Percentiles rank a stretch among this genome's conserved stretches.
These are phyloP conservation scores for Propithecus perrieri DNA, from an alignment of 2,797 vertebrate genomes.

Conservation along the genomic window DNA sequence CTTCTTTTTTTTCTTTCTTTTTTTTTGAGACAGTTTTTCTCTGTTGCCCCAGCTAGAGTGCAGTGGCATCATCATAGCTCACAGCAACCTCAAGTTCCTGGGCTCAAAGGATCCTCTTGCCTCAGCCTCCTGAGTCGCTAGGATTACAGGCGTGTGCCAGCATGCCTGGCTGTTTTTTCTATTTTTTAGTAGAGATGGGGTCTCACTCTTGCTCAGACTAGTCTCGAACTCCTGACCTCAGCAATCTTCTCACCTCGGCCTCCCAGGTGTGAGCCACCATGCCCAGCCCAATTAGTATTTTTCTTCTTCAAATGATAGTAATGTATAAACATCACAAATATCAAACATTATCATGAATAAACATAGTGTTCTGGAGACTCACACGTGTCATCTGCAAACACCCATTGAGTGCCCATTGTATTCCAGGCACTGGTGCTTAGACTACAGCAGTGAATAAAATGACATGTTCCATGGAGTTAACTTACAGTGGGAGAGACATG, in stretches of 20 bases:
- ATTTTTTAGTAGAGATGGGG: neutral
- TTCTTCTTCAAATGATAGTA: neutral
- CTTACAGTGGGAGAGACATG: neutral
- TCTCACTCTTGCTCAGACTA: neutral
- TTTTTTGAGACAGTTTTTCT: neutral
- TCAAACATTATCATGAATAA: neutral
- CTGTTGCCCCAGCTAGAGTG: neutral
- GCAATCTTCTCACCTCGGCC: too few relatives aligned
- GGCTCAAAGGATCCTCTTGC: neutral
- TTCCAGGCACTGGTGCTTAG: neutral
- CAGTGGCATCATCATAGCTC: neutral
- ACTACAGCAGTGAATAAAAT: neutral
- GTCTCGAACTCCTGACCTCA: neutral
- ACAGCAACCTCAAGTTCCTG: neutral
- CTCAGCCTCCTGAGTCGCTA: neutral
- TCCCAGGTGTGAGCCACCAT: too few relatives aligned
- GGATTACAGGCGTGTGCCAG: neutral
- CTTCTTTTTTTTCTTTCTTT: neutral
- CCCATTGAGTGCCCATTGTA: neutral
- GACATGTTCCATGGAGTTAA: neutral
- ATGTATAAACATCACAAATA: neutral
- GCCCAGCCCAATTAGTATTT: neutral
- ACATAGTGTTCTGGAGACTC: neutral
- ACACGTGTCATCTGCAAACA: neutral
- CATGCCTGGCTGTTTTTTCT: neutral